phyloP scores from a whole-genome alignment of 1,140 invertebrate genomes.

The Aphidius gifuensis region DNA sequence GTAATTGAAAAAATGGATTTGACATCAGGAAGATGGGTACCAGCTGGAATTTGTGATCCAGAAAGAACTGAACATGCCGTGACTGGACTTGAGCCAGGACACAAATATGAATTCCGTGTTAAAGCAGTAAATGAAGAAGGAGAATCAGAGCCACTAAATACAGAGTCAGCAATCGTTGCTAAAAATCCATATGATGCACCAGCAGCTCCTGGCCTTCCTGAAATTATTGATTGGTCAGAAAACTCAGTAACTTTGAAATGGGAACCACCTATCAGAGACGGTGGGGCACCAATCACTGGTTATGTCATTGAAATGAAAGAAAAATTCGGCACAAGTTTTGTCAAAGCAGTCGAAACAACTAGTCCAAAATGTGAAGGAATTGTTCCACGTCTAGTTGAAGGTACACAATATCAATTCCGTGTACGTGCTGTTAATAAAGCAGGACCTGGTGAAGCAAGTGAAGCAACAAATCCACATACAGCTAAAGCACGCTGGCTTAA shows the following conservation, averaged over 20 bases:
- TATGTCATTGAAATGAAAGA: slow-evolving; percentile 90
- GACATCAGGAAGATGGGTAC: slow-evolving; percentile 82
- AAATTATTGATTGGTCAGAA: slow-evolving; percentile 91
- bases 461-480: slow-evolving; percentile 91
- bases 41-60: slow-evolving; percentile 82
- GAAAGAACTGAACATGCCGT: slow-evolving; percentile 83
- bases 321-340: slow-evolving; percentile 65
- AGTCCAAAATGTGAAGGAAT: slow-evolving; percentile 77
- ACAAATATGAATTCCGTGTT: slow-evolving; percentile 93
- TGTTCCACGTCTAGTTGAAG: slow-evolving; percentile 87
- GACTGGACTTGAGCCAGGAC: slow-evolving; percentile 84
- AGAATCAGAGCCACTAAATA: slow-evolving; percentile 88
- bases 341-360: slow-evolving; percentile 73
- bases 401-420: slow-evolving; percentile 93
- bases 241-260: slow-evolving; percentile 92
- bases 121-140: slow-evolving; percentile 94
- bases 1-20: slow-evolving; percentile 91
- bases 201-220: slow-evolving; percentile 84
- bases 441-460: slow-evolving; percentile 90
- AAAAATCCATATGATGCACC: slow-evolving; percentile 95
- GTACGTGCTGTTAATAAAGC: slow-evolving; percentile 94
- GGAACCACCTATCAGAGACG: slow-evolving; percentile 93
- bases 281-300: slow-evolving; percentile 92
- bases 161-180: slow-evolving; percentile 79
- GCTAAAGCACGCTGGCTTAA: slow-evolving; percentile 90